phyloP scores from a whole-genome alignment of 2,113 vertebrate genomes.

The Rhynchomys soricoides region DNA sequence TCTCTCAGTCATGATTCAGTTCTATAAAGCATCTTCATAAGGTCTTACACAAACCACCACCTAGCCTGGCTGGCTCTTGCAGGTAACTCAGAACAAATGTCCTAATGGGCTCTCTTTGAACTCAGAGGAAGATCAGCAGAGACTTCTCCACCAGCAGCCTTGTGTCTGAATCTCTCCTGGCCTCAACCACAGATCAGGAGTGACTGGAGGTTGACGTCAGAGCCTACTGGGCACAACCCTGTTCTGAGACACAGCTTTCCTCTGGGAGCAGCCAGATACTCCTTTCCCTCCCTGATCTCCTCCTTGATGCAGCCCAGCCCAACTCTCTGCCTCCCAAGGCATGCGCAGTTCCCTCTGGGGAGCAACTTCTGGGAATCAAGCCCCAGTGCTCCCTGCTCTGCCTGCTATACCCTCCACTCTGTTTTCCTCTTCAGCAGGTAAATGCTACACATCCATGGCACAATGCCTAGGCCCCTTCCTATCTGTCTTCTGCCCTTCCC shows the following conservation, averaged over 20 bases:
- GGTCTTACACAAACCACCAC: background rate
- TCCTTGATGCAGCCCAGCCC: background rate
- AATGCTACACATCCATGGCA: background rate
- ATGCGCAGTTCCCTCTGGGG: background rate
- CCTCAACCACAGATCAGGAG: background rate
- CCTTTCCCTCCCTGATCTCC: background rate
- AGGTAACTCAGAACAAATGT: background rate
- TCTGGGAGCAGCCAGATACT: background rate
- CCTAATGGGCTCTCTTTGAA: background rate
- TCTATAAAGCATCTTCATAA: background rate
- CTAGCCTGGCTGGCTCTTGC: background rate
- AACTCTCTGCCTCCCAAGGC: background rate
- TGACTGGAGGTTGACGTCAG: background rate
- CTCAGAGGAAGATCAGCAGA: background rate
- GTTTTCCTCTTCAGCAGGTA: background rate
- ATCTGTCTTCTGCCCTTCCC: background rate
- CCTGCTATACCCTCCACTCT: background rate
- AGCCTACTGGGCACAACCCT: background rate
- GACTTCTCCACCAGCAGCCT: background rate
- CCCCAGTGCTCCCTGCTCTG: background rate
- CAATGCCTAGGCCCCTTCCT: background rate
- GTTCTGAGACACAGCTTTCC: background rate
- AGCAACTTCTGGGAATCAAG: background rate
- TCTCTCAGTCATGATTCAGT: background rate
- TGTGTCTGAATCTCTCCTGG: background rate